Conservation (phyloP, 1,140 invertebrate species). For the Nasonia vitripennis region DNA sequence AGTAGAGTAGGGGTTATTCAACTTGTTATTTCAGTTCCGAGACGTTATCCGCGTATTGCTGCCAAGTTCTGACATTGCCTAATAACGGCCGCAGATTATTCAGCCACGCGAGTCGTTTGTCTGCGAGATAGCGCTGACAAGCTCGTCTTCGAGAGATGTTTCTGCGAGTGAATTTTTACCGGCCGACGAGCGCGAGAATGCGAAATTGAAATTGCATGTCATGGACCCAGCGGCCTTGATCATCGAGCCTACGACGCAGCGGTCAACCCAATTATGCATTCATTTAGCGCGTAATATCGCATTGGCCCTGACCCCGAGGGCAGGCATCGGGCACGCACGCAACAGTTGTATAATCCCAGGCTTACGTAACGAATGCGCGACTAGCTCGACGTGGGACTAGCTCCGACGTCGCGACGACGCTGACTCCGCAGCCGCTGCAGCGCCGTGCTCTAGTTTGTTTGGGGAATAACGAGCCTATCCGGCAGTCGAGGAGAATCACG, state of each 20-base stretch:
- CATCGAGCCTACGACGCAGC: too few species aligned
- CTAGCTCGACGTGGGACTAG: too few species aligned
- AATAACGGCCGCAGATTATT: conserved; percentile 31
- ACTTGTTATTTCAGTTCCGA: conserved; percentile 46
- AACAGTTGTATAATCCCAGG: conserved; percentile 66
- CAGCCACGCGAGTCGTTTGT: background rate
- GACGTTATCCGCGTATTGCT: conserved; percentile 30
- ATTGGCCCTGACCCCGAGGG: conserved; percentile 67
- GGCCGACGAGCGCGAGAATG: too few species aligned
- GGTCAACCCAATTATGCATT: conserved; percentile 64
- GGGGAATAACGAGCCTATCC: too few species aligned
- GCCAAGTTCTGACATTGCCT: conserved; percentile 27
- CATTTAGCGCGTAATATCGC: conserved; percentile 68
- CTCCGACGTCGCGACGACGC: background rate
- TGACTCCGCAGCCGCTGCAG: conserved; percentile 15
- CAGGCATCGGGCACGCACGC: conserved; percentile 54
- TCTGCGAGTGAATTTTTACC: too few species aligned
- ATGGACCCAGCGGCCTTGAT: conserved; percentile 64
- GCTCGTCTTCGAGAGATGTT: too few species aligned
- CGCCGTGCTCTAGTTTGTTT: conserved; percentile 9
- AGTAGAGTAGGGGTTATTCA: conserved; percentile 22
- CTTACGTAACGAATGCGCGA: conserved; percentile 58
- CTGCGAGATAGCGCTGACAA: background rate
- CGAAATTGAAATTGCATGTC: conserved; percentile 65
- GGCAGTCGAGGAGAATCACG: too few species aligned